Percentiles rank a stretch among this genome's conserved stretches.
Conservation (phyloP, 2,888 invertebrate genomes). For the Harpagoxenus sublaevis region DNA sequence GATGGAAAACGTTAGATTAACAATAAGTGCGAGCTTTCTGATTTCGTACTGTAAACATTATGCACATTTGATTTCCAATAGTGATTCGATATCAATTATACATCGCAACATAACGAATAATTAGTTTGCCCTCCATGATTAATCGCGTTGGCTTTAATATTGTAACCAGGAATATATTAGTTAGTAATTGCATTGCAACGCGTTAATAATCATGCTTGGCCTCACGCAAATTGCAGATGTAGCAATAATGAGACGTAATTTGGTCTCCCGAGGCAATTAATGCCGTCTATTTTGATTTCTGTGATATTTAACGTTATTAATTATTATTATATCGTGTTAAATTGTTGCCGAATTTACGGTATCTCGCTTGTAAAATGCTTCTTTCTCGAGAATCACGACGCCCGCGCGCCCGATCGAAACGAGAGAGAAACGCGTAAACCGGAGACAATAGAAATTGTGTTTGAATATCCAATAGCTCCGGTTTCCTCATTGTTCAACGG, state of each 20-base stretch:
- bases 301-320: neutral
- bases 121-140: slow-evolving; percentile 38
- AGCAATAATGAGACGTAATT: slow-evolving; percentile 35
- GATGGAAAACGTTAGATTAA: neutral
- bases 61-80: slow-evolving; percentile 15
- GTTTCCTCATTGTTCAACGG: slow-evolving; percentile 47
- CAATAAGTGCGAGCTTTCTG: neutral
- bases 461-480: slow-evolving; percentile 53
- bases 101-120: slow-evolving; percentile 24
- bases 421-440: slow-evolving; percentile 27
- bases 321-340: neutral
- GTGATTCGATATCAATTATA: slow-evolving; percentile 29
- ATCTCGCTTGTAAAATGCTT: neutral
- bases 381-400: slow-evolving; percentile 1
- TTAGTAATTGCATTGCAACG: slow-evolving; percentile 45
- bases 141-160: slow-evolving; percentile 48
- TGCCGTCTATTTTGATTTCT: slow-evolving; percentile 9
- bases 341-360: neutral
- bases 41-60: neutral
- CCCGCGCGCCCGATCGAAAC: neutral
- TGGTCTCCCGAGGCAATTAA: slow-evolving; percentile 21
- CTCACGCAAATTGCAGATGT: slow-evolving; percentile 29
- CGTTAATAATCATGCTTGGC: slow-evolving; percentile 50
- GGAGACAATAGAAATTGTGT: slow-evolving; percentile 57
- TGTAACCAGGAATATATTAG: slow-evolving; percentile 45